Base-by-base conservation (phyloP, 2,797 vertebrate genomes). In the Chelidonichthys spinosus region DNA sequence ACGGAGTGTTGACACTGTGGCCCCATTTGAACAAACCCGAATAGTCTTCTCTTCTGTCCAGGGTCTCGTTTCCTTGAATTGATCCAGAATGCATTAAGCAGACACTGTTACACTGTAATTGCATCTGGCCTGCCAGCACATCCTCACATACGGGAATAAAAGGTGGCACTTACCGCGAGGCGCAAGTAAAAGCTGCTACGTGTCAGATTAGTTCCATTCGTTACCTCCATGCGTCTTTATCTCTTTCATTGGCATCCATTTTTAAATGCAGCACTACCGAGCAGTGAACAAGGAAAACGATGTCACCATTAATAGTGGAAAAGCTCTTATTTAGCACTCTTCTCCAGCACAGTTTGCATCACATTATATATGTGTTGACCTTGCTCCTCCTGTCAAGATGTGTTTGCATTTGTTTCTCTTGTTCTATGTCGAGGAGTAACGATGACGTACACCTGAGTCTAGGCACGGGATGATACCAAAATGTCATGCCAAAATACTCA, bases 51-150 rank as follows among this genome's bases (percentile, higher is more conserved):
- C 50, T 7, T 58, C 74, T 42, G 63, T 35, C 61, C 13, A 13
- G 36, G 61, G 69, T 84, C 67, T 25, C 47, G 11, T 76, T 76
- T 64, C 54, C 60, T 40, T 43, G 4, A 53, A 72, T 76, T 81
- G 85, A 88, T 81, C 70, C 46, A 68, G 70, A 76, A 43, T 66
- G 77, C 86, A 82, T 86, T 82, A 82, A 67, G 65, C 74, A 58
- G 71, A 81, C 81, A 47, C 56, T 47, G 74, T 78, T 84, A 68
- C 65, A 36, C 39, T 49, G 2, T 74, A 64, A 75, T 62, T 53
- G 8, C 44, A 74, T 82, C 69, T 78, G 25, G 6, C 46, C 49
- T 69, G 50, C 42, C 50, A 36, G 50, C 61, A 54, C 72, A 47
- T 69, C 64, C 72, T 66, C 67, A 75, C 62, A 68, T 39, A 5